Evolutionary conservation across 1,140 invertebrate species (phyloP).

Genomic region (Pseudomyrmex concolor): DNA sequence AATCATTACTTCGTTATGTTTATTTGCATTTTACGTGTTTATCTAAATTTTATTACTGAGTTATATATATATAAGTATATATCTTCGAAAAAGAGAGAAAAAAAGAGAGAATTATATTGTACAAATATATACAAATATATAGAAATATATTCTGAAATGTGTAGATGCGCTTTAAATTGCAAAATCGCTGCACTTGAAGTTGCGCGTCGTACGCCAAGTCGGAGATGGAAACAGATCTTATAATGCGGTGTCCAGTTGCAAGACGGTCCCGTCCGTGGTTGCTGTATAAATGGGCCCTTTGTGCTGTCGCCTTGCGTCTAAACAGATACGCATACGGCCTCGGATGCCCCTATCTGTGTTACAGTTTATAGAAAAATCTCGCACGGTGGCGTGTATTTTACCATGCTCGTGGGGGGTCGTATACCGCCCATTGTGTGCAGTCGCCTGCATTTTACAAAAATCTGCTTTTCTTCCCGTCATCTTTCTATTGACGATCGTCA

Average conservation of each 20-base stretch:
- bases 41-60: too few relatives aligned
- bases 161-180: neutral
- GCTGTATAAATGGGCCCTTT: constrained; percentile 81
- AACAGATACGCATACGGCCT: constrained; percentile 70
- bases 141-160: neutral
- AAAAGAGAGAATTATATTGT: neutral
- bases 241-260: constrained; percentile 65
- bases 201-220: neutral
- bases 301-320: constrained; percentile 72
- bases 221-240: constrained; percentile 28
- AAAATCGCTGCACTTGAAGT: constrained; percentile 40
- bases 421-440: constrained; percentile 71
- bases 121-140: too few relatives aligned
- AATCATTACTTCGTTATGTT: too few relatives aligned
- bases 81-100: too few relatives aligned
- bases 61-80: too few relatives aligned
- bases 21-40: too few relatives aligned
- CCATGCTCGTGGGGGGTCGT: constrained; percentile 71
- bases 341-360: constrained; percentile 64
- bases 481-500: neutral
- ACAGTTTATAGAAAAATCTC: constrained; percentile 75
- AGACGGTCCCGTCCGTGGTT: constrained; percentile 47
- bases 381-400: constrained; percentile 56
- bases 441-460: constrained; percentile 33
- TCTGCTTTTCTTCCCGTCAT: constrained; percentile 51